Base-by-base conservation (phyloP, 1,140 invertebrate species). In the Drosophila sp. region DNA sequence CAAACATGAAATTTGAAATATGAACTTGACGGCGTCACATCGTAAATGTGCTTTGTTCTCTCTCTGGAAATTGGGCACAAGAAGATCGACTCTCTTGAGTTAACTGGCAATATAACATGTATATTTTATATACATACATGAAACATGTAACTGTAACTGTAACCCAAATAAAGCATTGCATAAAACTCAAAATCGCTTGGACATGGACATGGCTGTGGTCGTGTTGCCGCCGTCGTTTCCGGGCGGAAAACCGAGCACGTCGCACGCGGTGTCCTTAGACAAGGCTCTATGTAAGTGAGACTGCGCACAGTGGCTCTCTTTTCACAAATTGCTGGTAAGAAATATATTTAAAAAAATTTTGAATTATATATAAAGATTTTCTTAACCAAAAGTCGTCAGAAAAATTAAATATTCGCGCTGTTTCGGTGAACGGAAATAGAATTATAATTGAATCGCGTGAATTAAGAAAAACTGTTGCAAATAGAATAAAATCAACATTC, bases 141-240 rank as follows among this genome's bases (percentile, higher is more conserved):
- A 14, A 48, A 36, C 41, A 57, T 57, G 51, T 57, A 61, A 56
- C 56, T 18, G 46, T 32, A 21, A 21, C 21, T 64, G 56, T 32
- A 50, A 11, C 59, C 41, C 56, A 16, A 81, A 81, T 81, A 81
- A 81, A 81, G 59, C 62, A 80, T 70, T 51, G 56, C 64, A 70
- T 29, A 54, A 40, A 50, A 18, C 7, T 6, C 29, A 18, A 11
- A 53, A 38, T 34, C 8, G 4, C 32, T 32, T 25, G n/a, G 21
- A 16, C 48, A 36, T n/a, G 43, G 43, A 32, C 2, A 14, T 50
- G 41, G 41, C 8, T 16, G 14, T 43, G 41, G 41, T 16, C 14
- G 41, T 8, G 16, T 7, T 38, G n/a, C 36, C 11, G 11, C n/a
- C 13, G n/a, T n/a, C 11, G 11, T 4, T 38, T 38, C 11, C 36